A percentile compares a stretch with the other conserved stretches of the same genome.
phyloP scores from a whole-genome alignment of 2,113 vertebrate genomes.

The Entelurus aequoreus region DNA sequence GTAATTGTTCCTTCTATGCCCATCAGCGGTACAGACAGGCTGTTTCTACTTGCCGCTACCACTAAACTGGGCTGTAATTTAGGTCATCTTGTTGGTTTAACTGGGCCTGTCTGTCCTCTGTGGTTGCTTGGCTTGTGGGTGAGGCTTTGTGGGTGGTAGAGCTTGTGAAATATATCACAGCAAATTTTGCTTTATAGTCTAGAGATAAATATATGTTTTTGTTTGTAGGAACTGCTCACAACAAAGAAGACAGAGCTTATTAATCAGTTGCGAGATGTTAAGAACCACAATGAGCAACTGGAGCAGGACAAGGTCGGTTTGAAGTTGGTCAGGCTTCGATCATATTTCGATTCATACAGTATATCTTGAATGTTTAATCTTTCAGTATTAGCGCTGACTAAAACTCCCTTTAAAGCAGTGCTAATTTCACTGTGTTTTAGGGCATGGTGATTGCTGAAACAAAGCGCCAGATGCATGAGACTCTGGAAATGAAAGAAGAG shows the following conservation, averaged over 20 bases:
- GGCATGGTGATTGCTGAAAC: slow-evolving; percentile 98
- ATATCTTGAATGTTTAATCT: no score
- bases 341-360: slow-evolving; percentile 11
- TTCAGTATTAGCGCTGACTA: not conserved
- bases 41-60: slow-evolving; percentile 29
- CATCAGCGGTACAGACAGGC: slow-evolving; percentile 19
- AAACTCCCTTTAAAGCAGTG: not conserved
- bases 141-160: slow-evolving; percentile 41
- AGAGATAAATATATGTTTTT: slow-evolving; percentile 2
- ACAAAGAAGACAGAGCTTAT: slow-evolving; percentile 94
- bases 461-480: slow-evolving; percentile 96
- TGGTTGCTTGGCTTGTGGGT: slow-evolving; percentile 36
- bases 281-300: slow-evolving; percentile 93
- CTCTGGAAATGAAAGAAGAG: slow-evolving; percentile 93
- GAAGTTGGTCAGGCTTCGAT: slow-evolving; percentile 1
- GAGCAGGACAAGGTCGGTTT: slow-evolving; percentile 93
- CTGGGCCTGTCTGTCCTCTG: slow-evolving; percentile 27
- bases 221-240: slow-evolving; percentile 85
- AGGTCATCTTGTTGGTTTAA: slow-evolving; percentile 49
- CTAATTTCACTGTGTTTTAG: slow-evolving; percentile 60
- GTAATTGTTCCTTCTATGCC: slow-evolving; percentile 15
- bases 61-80: slow-evolving; percentile 52
- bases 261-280: slow-evolving; percentile 91
- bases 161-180: slow-evolving; percentile 29
- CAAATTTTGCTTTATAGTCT: not conserved